Percentiles rank a stretch among this genome's conserved stretches.
Conservation (phyloP, 2,888 invertebrate genomes). For the Geophilus truncorum region DNA sequence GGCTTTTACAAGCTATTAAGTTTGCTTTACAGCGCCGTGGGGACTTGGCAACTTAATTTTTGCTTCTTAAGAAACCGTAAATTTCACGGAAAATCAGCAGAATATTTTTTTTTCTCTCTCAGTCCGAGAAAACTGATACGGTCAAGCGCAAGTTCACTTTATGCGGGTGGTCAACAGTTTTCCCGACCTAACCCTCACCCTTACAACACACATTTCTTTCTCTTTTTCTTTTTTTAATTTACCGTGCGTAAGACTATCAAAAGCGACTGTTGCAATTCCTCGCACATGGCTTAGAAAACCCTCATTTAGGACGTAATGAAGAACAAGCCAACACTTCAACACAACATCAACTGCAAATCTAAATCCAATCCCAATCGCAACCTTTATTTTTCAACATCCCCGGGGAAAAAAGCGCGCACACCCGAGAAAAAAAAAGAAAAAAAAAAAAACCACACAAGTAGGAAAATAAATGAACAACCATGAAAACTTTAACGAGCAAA, state of each 20-base stretch:
- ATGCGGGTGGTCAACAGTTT: too few species aligned
- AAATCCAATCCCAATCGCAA: not conserved
- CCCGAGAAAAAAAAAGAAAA: not conserved
- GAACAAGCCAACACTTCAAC: not conserved
- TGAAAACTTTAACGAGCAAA: not conserved
- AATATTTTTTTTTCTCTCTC: too few species aligned
- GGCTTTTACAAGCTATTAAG: not conserved
- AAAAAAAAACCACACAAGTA: not conserved
- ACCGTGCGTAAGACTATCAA: not conserved
- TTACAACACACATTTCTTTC: not conserved
- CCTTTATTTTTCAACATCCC: not conserved
- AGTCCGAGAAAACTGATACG: too few species aligned
- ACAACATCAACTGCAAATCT: not conserved
- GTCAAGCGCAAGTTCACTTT: too few species aligned
- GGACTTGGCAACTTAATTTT: not conserved
- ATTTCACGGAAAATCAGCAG: too few species aligned
- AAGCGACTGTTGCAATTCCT: not conserved
- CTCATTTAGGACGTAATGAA: not conserved
- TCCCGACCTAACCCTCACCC: too few species aligned
- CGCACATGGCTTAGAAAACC: not conserved
- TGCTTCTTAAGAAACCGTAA: not conserved
- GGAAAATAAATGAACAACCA: not conserved
- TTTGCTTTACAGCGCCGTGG: not conserved
- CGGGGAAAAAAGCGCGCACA: not conserved
- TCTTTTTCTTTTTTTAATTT: not conserved